Percentiles rank a stretch among this genome's conserved stretches.
Evolutionary conservation across 2,888 invertebrate genomes (phyloP).

Genomic region (Xestobium rufovillosum): DNA sequence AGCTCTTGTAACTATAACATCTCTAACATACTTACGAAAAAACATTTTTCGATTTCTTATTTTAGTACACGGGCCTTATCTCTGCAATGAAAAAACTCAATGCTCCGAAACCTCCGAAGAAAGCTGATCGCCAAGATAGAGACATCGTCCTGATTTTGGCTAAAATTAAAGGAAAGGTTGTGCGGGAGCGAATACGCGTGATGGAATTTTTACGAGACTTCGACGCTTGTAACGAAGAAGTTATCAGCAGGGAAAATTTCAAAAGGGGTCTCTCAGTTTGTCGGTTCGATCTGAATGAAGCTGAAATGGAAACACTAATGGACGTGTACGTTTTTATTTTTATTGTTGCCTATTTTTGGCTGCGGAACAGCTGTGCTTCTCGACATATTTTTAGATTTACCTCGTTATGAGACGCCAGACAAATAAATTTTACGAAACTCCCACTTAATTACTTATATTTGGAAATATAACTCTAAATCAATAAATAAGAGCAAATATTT

Average conservation of each 20-base stretch:
- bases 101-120: slow-evolving; percentile 31
- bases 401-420: too few species aligned
- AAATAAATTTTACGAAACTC: too few species aligned
- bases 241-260: slow-evolving; percentile 60
- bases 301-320: slow-evolving; percentile 63
- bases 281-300: slow-evolving; percentile 55
- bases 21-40: slow-evolving; percentile 1
- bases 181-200: slow-evolving; percentile 58
- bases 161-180: slow-evolving; percentile 66
- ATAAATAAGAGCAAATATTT: too few species aligned
- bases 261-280: slow-evolving; percentile 61
- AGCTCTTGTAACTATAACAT: slow-evolving; percentile 40
- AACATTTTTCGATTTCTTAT: slow-evolving; percentile 11
- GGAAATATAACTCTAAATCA: too few species aligned
- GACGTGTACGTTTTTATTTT: slow-evolving; percentile 52
- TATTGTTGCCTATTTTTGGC: background rate
- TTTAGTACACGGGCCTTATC: slow-evolving; percentile 37
- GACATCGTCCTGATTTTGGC: slow-evolving; percentile 65
- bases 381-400: background rate
- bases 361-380: background rate
- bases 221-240: slow-evolving; percentile 56
- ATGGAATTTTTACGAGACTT: slow-evolving; percentile 60
- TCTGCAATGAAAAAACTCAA: slow-evolving; percentile 40
- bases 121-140: slow-evolving; percentile 44
- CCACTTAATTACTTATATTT: too few species aligned